Evolutionary conservation across 2,797 vertebrate species (phyloP), one percentile per base, ranked within the genome.

Genomic region (Alauda arvensis): DNA sequence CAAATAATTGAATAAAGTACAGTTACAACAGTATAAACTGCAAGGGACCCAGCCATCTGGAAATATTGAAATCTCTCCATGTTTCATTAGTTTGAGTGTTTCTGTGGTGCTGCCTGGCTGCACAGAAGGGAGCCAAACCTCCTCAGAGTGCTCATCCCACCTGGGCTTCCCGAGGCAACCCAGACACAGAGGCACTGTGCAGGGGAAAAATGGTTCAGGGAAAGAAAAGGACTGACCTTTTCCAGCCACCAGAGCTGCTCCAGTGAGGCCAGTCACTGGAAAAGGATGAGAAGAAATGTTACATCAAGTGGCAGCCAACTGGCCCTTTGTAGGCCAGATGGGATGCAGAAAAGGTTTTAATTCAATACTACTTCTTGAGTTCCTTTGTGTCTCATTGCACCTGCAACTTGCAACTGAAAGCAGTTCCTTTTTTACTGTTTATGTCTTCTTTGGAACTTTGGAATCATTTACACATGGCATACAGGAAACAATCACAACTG

Each of bases 1-100:
- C 51, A 88, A 88, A 85, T 57, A 82, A 83, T 61, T 83, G 63
- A 85, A 90, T 70, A 74, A 34, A 40, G 67, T 23, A 40, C 43
- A 33, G 63, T 37, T 77, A 34, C 63, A 74, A 10, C 17, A 71
- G 37, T 19, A 42, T 66, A 63, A 77, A 90, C 71, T 72, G 53
- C 52, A n/a, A 79, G 78, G 48, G 40, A 56, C 68, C 46, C 81
- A 39, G 48, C 9, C 31, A 34, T 37, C 55, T 65, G 81, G 63
- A 83, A 92, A 77, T 49, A 52, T 1, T 70, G 72, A 84, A 91
- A 59, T 45, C 33, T 39, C n/a, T 40, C 43, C 40, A 9, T 1
- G 40, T 77, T 89, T 51, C 40, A 37, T 57, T 63, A 55, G 42
- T 24, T 43, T 7, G 55, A 25, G 31, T 43, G 6, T 67, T 78